Evolutionary conservation across 2,888 invertebrate species (phyloP).

Genomic region (Mythimna vitellina): DNA sequence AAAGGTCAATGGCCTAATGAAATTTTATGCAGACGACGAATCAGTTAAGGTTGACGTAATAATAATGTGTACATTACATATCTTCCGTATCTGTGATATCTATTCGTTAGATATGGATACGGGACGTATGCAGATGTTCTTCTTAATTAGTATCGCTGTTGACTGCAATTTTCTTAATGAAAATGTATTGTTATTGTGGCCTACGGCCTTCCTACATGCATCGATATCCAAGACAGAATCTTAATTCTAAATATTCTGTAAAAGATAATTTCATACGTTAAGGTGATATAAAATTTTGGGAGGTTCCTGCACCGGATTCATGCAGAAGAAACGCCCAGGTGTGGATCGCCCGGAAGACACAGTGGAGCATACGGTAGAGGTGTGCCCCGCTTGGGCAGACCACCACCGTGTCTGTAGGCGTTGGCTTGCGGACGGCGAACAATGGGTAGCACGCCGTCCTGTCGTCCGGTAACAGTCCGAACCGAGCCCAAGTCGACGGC

Average conservation of each 20-base stretch:
- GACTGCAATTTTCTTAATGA: slow-evolving; percentile 25
- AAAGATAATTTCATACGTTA: too few species aligned
- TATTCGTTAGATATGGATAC: slow-evolving; percentile 39
- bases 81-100: slow-evolving; percentile 30
- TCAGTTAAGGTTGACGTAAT: slow-evolving; percentile 34
- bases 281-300: too few species aligned
- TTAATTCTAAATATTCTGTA: not conserved
- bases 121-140: not conserved
- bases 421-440: too few species aligned
- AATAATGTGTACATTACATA: slow-evolving; percentile 34
- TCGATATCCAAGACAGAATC: not conserved
- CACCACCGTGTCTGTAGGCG: too few species aligned
- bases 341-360: too few species aligned
- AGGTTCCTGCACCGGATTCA: too few species aligned
- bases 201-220: not conserved
- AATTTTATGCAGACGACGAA: slow-evolving; percentile 51
- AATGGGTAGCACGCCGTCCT: too few species aligned
- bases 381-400: too few species aligned
- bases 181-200: slow-evolving; percentile 11
- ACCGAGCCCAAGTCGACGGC: too few species aligned
- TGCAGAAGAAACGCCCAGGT: too few species aligned
- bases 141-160: slow-evolving; percentile 19
- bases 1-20: slow-evolving; percentile 52
- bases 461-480: too few species aligned
- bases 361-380: too few species aligned